phyloP scores from a whole-genome alignment of 2,797 vertebrate species.

The Lutra lutra region DNA sequence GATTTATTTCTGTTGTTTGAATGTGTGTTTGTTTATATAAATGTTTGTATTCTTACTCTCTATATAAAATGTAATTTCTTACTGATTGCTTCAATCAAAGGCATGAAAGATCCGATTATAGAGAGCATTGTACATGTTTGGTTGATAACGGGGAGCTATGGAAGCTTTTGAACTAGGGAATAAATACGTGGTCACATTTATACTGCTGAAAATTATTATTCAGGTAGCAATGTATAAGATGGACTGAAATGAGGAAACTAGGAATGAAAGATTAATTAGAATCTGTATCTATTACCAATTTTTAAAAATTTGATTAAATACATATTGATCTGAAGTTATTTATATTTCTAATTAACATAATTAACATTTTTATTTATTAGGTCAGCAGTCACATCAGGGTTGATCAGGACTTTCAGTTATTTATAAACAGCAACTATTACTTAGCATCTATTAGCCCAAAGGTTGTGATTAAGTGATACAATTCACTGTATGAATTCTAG shows the following conservation, averaged over 20 bases:
- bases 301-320: constrained; percentile 42
- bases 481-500: not conserved
- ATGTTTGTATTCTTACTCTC: constrained; percentile 16
- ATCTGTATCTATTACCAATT: not conserved
- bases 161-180: constrained; percentile 13
- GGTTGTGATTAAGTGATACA: not conserved
- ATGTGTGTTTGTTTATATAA: not conserved
- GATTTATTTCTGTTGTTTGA: not conserved
- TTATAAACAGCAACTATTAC: not conserved
- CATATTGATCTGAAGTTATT: constrained; percentile 19
- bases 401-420: constrained; percentile 22
- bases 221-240: not conserved
- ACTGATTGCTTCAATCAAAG: not conserved
- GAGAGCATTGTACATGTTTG: constrained; percentile 12
- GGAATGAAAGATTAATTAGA: not conserved
- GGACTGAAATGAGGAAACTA: constrained; percentile 36
- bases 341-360: not conserved
- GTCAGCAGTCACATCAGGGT: not conserved
- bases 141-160: not conserved
- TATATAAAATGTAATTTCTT: constrained; percentile 30
- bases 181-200: not conserved
- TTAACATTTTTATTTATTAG: constrained; percentile 5
- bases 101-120: not conserved
- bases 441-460: not conserved
- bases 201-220: constrained; percentile 29